Percentiles rank a stretch among this genome's conserved stretches.
These are phyloP conservation scores for Borostomias antarcticus DNA, from an alignment of 2,797 vertebrate genomes.

Conservation along the genomic window DNA sequence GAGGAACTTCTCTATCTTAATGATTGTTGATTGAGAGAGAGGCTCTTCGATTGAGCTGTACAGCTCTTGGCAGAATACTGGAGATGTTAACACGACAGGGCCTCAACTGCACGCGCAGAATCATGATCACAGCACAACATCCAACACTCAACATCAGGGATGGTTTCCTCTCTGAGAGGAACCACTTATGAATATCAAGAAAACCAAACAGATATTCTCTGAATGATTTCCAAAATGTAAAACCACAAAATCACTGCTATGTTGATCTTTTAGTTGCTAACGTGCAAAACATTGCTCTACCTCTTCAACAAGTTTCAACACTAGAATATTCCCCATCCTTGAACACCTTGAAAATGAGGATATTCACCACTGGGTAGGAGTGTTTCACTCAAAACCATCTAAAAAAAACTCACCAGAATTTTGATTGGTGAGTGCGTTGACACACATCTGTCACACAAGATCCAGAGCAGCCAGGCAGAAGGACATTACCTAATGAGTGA, in stretches of 20 bases:
- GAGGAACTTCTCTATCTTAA: neutral
- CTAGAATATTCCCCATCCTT: neutral
- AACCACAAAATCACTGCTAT: neutral
- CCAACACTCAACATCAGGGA: neutral
- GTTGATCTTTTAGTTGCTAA: neutral
- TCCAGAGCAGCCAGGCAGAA: too few relatives aligned
- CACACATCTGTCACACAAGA: too few relatives aligned
- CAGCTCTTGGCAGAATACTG: neutral
- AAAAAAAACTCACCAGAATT: neutral
- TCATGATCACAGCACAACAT: neutral
- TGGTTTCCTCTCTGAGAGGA: neutral
- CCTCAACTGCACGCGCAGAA: neutral
- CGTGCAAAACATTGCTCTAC: neutral
- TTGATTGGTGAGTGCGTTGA: too few relatives aligned
- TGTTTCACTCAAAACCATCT: neutral
- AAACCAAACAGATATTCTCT: neutral
- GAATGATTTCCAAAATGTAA: neutral
- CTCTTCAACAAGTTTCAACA: neutral
- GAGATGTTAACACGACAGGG: neutral
- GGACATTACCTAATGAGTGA: too few relatives aligned
- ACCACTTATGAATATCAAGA: neutral
- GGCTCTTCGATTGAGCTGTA: neutral
- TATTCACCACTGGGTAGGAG: neutral
- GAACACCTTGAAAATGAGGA: too few relatives aligned
- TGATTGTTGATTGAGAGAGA: neutral